Conservation (phyloP, 2,888 invertebrate species). For the Balanococcus diminutus region DNA sequence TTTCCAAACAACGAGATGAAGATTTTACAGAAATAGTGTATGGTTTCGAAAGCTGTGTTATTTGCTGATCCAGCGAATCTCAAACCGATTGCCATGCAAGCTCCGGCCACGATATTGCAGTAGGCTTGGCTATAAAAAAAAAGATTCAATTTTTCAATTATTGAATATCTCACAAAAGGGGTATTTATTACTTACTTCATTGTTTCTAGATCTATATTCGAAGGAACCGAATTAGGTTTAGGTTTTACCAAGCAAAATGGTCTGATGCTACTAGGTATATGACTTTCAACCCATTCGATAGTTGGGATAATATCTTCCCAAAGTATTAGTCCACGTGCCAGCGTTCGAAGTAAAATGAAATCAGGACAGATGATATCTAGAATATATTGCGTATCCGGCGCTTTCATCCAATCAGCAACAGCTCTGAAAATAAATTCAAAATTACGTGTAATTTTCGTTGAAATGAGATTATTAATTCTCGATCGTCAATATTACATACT, state of each 20-base stretch:
- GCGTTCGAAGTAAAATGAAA: slow-evolving; percentile 79
- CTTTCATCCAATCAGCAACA: slow-evolving; percentile 87
- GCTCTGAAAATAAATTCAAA: slow-evolving; percentile 64
- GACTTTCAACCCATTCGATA: slow-evolving; percentile 81
- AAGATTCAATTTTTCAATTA: no score
- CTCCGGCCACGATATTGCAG: slow-evolving; percentile 94
- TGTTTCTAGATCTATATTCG: slow-evolving; percentile 83
- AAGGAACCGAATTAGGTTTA: slow-evolving; percentile 66
- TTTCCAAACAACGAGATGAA: slow-evolving; percentile 73
- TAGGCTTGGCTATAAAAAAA: slow-evolving; percentile 81
- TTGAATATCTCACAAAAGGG: no score
- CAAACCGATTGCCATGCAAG: slow-evolving; percentile 90
- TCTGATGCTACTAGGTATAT: slow-evolving; percentile 77
- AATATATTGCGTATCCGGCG: slow-evolving; percentile 87
- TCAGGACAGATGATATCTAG: slow-evolving; percentile 92
- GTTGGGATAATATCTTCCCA: slow-evolving; percentile 86
- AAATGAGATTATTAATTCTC: background rate
- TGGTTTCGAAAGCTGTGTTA: slow-evolving; percentile 76
- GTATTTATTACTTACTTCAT: slow-evolving; percentile 90
- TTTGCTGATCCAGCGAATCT: slow-evolving; percentile 93
- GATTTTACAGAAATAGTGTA: slow-evolving; percentile 75
- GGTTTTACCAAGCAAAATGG: slow-evolving; percentile 81
- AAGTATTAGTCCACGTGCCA: slow-evolving; percentile 81
- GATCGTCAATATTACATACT: slow-evolving; percentile 60
- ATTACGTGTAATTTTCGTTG: background rate